Evolutionary conservation across 2,797 vertebrate genomes (phyloP).

Genomic region (Chaetodon trifasciatus): DNA sequence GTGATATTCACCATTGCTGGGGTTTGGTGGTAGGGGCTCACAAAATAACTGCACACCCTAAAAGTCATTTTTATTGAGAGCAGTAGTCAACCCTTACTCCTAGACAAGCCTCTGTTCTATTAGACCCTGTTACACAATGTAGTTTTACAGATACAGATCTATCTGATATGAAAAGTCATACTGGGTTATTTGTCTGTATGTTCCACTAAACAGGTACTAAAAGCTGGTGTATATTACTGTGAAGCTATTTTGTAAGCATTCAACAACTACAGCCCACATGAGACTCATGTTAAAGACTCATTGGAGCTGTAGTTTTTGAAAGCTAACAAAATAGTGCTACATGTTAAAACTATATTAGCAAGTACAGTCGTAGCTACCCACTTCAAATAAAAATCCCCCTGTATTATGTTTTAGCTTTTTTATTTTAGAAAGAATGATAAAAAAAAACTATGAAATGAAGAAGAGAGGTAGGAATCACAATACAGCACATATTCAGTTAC

Average conservation of each 20-base stretch:
- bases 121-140: constrained; percentile 3
- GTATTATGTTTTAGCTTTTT: not conserved
- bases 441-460: not conserved
- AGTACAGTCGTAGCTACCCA: not conserved
- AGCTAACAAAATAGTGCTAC: not conserved
- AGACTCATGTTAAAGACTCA: not conserved
- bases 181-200: constrained; percentile 15
- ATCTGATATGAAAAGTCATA: constrained; percentile 16
- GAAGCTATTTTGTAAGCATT: constrained; percentile 2
- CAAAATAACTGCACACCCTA: constrained; percentile 32
- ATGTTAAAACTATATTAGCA: not conserved
- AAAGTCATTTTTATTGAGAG: constrained; percentile 22
- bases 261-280: constrained; percentile 1
- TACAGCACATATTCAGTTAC: constrained; percentile 4
- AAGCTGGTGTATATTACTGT: not conserved
- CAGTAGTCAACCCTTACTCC: not conserved
- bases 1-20: constrained; percentile 40
- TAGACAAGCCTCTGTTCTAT: constrained; percentile 14
- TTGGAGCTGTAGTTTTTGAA: not conserved
- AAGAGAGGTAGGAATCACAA: not conserved
- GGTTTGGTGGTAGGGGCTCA: constrained; percentile 24
- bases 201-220: constrained; percentile 2
- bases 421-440: not conserved
- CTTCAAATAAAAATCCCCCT: not conserved
- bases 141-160: constrained; percentile 11